Evolutionary conservation across 2,797 vertebrate genomes (phyloP).

Genomic region (Poecile montanus): DNA sequence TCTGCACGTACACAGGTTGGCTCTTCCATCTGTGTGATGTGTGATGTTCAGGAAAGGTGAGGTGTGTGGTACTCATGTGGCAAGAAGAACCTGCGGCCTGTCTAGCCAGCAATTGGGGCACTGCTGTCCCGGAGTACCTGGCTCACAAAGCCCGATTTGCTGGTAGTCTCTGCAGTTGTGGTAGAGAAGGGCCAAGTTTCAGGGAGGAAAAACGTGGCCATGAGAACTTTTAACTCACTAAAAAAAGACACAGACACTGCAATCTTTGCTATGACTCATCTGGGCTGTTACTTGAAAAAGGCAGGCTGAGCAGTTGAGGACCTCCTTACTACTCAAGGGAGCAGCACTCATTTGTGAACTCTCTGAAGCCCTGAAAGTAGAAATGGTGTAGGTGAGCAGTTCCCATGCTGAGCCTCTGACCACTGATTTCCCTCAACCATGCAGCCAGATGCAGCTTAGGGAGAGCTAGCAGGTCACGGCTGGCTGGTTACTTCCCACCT

Average conservation of each 20-base stretch:
- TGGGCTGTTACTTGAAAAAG: constrained; percentile 9
- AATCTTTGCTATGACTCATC: constrained; percentile 59
- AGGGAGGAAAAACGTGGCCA: not conserved
- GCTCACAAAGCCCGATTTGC: not conserved
- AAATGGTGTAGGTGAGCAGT: not conserved
- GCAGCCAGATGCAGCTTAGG: not conserved
- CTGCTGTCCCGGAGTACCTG: rapidly evolving
- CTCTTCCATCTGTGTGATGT: not conserved
- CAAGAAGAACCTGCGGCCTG: not conserved
- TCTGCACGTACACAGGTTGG: not conserved
- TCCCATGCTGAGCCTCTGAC: not conserved
- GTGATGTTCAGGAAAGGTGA: not conserved
- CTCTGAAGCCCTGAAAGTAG: constrained; percentile 31
- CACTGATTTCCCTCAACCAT: not conserved
- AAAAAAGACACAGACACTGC: constrained; percentile 29
- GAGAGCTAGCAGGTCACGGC: not conserved
- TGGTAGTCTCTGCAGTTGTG: not conserved
- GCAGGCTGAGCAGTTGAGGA: constrained; percentile 10
- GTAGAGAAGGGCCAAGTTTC: constrained; percentile 29
- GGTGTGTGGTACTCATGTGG: not conserved
- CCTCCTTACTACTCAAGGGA: constrained; percentile 19
- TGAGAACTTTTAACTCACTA: constrained; percentile 44
- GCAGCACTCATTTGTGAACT: not conserved
- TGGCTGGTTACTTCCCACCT: constrained; percentile 18
- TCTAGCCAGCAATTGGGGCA: not conserved